These are phyloP conservation scores for Orchestia grillus DNA, from an alignment of 1,140 invertebrate species.

Conservation along the genomic window DNA sequence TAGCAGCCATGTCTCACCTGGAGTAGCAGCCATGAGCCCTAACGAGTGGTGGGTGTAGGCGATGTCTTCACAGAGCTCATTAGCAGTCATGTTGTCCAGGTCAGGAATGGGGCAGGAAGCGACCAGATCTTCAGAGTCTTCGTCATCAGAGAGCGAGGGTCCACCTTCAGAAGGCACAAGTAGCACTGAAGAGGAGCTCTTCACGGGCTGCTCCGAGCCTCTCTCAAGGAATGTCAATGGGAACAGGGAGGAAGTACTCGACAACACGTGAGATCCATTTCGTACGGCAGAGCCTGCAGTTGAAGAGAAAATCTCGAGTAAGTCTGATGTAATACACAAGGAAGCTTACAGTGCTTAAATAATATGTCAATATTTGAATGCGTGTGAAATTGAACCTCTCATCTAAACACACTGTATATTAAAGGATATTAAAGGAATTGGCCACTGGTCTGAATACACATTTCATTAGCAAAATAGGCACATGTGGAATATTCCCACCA, in stretches of 20 bases:
- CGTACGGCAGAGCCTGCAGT: neutral
- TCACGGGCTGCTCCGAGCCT: neutral
- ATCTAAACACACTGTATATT: too few species aligned
- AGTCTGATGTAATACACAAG: too few species aligned
- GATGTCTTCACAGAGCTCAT: conserved; percentile 45
- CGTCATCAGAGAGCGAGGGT: neutral
- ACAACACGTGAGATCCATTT: neutral
- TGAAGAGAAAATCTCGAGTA: neutral
- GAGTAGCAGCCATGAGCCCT: conserved; percentile 22
- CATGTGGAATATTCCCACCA: too few species aligned
- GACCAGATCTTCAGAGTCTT: neutral
- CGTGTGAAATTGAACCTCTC: too few species aligned
- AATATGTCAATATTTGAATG: too few species aligned
- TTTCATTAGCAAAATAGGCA: too few species aligned
- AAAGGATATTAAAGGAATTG: too few species aligned
- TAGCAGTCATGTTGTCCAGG: conserved; percentile 49
- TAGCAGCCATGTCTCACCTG: neutral
- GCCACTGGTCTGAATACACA: too few species aligned
- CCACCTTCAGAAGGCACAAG: conserved; percentile 2
- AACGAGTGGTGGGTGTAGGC: conserved; percentile 22
- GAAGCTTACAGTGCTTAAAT: too few species aligned
- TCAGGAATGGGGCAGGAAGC: conserved; percentile 33
- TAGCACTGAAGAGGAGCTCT: neutral
- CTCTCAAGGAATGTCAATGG: conserved; percentile 13
- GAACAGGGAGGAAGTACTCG: neutral